Conservation (phyloP, 2,888 invertebrate genomes). For the Dorcus parallelipipedus region DNA sequence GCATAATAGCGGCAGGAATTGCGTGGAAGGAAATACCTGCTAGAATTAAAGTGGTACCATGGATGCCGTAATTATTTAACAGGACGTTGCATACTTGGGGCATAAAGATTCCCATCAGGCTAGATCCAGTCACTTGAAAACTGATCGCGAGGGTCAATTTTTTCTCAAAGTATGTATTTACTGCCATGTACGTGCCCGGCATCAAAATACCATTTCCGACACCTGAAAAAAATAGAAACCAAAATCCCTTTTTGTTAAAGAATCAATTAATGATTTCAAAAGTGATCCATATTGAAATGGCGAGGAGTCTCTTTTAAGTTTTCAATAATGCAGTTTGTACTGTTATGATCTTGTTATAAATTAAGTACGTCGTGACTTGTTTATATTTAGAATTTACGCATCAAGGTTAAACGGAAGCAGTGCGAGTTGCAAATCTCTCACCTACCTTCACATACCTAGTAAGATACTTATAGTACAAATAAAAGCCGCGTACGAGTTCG, state of each 20-base stretch:
- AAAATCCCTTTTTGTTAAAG: no score
- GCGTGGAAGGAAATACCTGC: slow-evolving; percentile 51
- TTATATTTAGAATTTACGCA: no score
- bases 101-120: slow-evolving; percentile 51
- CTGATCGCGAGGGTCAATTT: slow-evolving; percentile 51
- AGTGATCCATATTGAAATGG: no score
- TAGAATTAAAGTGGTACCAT: slow-evolving; percentile 51
- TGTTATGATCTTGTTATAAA: no score
- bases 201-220: slow-evolving; percentile 49
- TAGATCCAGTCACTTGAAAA: slow-evolving; percentile 49
- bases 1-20: slow-evolving; percentile 48
- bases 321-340: no score
- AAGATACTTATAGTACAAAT: slow-evolving; percentile 46
- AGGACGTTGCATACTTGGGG: slow-evolving; percentile 49
- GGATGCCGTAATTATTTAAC: slow-evolving; percentile 42
- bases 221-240: slow-evolving; percentile 36
- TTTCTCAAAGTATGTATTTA: slow-evolving; percentile 52
- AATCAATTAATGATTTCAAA: no score
- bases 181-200: slow-evolving; percentile 49
- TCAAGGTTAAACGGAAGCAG: no score
- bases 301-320: no score
- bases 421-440: not conserved
- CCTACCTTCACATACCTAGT: slow-evolving; percentile 32
- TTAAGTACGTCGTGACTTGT: no score
- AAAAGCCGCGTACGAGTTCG: slow-evolving; percentile 43